Evolutionary conservation across 2,797 vertebrate genomes (phyloP).

Genomic region (Coilia nasus): DNA sequence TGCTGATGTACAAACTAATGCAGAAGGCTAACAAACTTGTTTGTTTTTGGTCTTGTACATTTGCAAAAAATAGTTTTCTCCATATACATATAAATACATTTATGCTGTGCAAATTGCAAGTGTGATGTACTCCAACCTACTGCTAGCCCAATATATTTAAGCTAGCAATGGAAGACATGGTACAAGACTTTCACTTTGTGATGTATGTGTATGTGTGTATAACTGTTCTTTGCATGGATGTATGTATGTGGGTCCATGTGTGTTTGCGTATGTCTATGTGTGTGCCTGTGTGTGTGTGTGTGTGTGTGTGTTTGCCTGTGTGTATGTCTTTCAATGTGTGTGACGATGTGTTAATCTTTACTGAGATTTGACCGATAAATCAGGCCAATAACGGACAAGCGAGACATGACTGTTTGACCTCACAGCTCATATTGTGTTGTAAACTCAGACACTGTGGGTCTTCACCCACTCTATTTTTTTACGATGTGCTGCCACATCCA

Average conservation of each 20-base stretch:
- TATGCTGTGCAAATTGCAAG: conserved; percentile 75
- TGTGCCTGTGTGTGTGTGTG: conserved; percentile 23
- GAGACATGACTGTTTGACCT: conserved; percentile 22
- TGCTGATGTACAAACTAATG: not conserved
- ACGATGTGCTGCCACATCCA: conserved; percentile 14
- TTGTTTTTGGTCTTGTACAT: conserved; percentile 47
- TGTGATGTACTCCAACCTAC: conserved; percentile 51
- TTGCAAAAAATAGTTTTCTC: conserved; percentile 61
- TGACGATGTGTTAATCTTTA: conserved; percentile 4
- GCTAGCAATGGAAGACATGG: conserved; percentile 45
- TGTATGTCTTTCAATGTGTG: conserved; percentile 4
- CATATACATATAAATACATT: conserved; percentile 76
- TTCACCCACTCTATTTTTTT: not conserved
- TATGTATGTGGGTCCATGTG: not conserved
- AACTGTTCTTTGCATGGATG: conserved; percentile 17
- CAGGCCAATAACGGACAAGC: not conserved
- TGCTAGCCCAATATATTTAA: conserved; percentile 47
- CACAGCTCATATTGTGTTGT: conserved; percentile 21
- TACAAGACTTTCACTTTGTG: conserved; percentile 36
- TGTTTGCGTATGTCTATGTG: not conserved
- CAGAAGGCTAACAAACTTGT: conserved; percentile 40
- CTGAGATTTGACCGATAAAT: conserved; percentile 14
- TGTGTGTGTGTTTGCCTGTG: conserved; percentile 26
- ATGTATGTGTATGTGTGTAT: conserved; percentile 27
- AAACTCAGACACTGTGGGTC: conserved; percentile 5